Evolutionary conservation across 1,140 invertebrate species (phyloP).

Genomic region (Chrysopa pallens): DNA sequence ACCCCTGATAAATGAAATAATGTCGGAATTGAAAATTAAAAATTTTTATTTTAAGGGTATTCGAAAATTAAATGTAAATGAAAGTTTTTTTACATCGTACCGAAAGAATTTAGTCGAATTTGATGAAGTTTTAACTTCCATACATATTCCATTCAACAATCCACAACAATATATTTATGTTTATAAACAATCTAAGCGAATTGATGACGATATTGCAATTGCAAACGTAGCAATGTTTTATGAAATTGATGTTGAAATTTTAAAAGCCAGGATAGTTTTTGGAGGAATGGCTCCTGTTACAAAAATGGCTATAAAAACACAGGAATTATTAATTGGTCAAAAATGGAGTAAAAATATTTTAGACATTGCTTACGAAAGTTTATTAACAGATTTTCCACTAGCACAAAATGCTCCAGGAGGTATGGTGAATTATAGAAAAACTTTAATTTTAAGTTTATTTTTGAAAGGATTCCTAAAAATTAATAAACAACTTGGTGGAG

Average conservation of each 20-base stretch:
- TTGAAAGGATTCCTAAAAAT: conserved; percentile 77
- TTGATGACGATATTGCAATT: conserved; percentile 91
- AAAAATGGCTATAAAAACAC: conserved; percentile 51
- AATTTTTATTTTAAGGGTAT: conserved; percentile 18
- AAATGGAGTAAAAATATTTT: conserved; percentile 57
- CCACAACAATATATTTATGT: conserved; percentile 65
- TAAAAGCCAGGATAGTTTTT: conserved; percentile 52
- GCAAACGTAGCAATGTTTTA: conserved; percentile 73
- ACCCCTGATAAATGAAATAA: no score
- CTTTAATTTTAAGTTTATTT: conserved; percentile 71
- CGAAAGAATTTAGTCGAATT: conserved; percentile 54
- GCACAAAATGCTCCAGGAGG: conserved; percentile 70
- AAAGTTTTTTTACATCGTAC: conserved; percentile 79
- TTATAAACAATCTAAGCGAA: conserved; percentile 80
- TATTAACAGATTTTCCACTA: conserved; percentile 61
- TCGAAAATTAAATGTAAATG: conserved; percentile 55
- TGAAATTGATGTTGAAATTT: conserved; percentile 31
- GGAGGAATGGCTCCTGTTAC: conserved; percentile 86
- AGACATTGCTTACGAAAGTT: conserved; percentile 35
- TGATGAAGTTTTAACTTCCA: conserved; percentile 63
- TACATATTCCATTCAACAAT: conserved; percentile 39
- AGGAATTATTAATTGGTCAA: conserved; percentile 38
- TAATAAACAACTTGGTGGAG: conserved; percentile 24
- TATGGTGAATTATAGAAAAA: conserved; percentile 68
- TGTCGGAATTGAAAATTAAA: no score